phyloP scores from a whole-genome alignment of 2,888 invertebrate genomes.

The Balanococcus diminutus region DNA sequence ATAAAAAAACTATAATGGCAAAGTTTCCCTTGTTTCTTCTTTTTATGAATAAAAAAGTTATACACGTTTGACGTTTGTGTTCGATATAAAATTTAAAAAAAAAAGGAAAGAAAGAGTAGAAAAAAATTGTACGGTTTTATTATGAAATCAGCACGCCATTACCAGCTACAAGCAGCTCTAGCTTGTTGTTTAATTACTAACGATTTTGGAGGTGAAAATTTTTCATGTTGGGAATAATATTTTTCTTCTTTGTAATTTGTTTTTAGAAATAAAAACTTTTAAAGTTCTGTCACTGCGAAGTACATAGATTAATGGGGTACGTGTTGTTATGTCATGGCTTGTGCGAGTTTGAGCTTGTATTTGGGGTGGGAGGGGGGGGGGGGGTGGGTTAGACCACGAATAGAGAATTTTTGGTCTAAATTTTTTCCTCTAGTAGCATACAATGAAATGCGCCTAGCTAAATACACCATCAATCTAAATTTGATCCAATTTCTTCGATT shows the following conservation, averaged over 20 bases:
- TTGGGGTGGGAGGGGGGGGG: too few relatives aligned
- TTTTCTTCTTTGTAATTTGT: neutral
- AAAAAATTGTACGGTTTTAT: constrained; percentile 12
- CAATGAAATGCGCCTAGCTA: too few relatives aligned
- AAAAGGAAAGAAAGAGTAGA: neutral
- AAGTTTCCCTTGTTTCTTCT: constrained; percentile 39
- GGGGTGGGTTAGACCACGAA: too few relatives aligned
- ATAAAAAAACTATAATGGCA: constrained; percentile 32
- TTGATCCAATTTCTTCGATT: too few relatives aligned
- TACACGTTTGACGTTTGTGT: constrained; percentile 6
- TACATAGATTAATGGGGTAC: constrained; percentile 14
- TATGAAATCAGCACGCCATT: constrained; percentile 1
- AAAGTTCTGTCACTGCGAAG: neutral
- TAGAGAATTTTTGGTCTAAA: too few relatives aligned
- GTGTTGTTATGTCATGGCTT: neutral
- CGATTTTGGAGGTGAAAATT: neutral
- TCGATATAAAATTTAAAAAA: constrained; percentile 22
- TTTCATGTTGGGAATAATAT: neutral
- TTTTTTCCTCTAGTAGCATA: too few relatives aligned
- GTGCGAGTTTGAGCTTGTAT: neutral
- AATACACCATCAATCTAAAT: too few relatives aligned
- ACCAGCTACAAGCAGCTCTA: neutral
- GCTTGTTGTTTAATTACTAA: constrained; percentile 19
- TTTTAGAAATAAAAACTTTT: constrained; percentile 13
- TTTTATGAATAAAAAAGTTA: constrained; percentile 25